Conservation (phyloP, 2,797 vertebrate genomes). For the Poecilia gillii region DNA sequence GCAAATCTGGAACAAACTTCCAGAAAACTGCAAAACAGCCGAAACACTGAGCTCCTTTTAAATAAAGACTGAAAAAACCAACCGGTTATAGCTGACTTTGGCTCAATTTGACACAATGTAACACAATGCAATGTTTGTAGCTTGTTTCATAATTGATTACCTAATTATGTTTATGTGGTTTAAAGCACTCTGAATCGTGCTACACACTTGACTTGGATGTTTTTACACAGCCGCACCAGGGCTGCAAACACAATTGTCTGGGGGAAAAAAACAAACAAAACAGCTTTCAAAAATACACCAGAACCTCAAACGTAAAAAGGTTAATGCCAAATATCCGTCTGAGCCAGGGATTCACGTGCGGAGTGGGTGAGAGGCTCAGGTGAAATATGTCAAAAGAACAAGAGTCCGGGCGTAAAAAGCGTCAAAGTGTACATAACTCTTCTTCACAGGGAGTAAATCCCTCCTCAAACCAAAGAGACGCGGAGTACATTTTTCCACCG, state of each 20-base stretch:
- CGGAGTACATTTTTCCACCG: slow-evolving; percentile 79
- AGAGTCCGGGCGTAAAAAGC: slow-evolving; percentile 74
- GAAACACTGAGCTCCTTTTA: too few relatives aligned
- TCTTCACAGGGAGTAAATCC: slow-evolving; percentile 82
- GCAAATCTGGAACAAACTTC: too few relatives aligned
- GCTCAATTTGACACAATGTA: too few relatives aligned
- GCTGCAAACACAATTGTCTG: neutral
- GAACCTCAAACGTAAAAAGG: neutral
- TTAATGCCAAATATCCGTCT: slow-evolving; percentile 36
- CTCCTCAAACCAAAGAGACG: slow-evolving; percentile 78
- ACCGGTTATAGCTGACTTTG: too few relatives aligned
- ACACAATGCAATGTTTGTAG: too few relatives aligned
- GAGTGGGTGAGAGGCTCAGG: slow-evolving; percentile 68
- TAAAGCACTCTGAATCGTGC: too few relatives aligned
- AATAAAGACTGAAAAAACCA: too few relatives aligned
- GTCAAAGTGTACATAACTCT: slow-evolving; percentile 82
- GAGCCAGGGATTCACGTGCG: slow-evolving; percentile 75
- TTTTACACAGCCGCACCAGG: neutral
- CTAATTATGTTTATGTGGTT: too few relatives aligned
- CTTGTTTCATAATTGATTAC: too few relatives aligned
- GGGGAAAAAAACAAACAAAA: neutral
- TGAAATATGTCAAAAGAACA: slow-evolving; percentile 72
- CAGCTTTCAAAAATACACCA: neutral
- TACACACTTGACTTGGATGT: too few relatives aligned
- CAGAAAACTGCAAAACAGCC: too few relatives aligned